Conservation (phyloP, 2,797 vertebrate genomes). For the Smutsia gigantea region DNA sequence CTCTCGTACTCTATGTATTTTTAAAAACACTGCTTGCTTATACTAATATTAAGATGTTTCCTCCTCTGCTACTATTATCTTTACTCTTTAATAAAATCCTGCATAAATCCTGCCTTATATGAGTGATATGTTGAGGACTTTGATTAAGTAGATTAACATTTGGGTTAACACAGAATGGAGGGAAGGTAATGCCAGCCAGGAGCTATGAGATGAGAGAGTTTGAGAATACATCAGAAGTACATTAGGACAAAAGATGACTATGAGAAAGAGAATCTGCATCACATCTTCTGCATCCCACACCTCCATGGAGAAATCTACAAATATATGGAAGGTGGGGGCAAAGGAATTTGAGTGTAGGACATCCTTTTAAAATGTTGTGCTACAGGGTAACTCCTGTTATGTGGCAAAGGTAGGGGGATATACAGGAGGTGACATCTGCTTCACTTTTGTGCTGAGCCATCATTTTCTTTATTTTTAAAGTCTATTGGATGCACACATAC, state of each 20-base stretch:
- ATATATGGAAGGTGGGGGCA: background rate
- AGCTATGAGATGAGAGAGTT: background rate
- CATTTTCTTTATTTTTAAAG: slow-evolving; percentile 14
- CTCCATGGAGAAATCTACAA: background rate
- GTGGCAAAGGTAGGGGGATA: background rate
- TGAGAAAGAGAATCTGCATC: background rate
- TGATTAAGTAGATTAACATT: background rate
- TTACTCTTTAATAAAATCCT: background rate
- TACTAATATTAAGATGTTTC: background rate
- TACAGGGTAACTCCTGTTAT: background rate
- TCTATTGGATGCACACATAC: background rate
- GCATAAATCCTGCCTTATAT: no score
- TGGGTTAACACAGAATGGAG: background rate
- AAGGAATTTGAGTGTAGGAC: background rate
- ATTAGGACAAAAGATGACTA: background rate
- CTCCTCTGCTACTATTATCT: background rate
- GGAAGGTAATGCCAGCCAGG: background rate
- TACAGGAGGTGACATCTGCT: background rate
- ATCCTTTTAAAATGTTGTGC: background rate
- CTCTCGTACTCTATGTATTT: background rate
- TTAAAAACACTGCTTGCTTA: background rate
- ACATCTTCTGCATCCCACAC: background rate
- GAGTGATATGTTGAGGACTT: background rate
- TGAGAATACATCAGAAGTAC: background rate
- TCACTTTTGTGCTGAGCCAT: background rate